Percentiles rank a stretch among this genome's conserved stretches.
phyloP scores from a whole-genome alignment of 2,113 vertebrate species.

The Cariama cristata region DNA sequence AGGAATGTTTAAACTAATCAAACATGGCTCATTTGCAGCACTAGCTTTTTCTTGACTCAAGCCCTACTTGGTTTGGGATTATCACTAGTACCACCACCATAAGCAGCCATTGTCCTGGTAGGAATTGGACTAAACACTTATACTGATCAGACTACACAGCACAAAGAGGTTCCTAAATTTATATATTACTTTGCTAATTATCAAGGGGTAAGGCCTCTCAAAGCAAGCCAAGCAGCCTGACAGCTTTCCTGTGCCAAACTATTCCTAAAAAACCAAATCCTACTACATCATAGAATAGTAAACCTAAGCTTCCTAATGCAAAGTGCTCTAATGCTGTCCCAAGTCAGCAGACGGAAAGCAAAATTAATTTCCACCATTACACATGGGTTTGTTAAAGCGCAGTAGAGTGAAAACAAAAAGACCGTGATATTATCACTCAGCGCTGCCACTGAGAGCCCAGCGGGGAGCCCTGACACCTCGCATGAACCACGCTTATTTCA shows the following conservation, averaged over 20 bases:
- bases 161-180: not conserved
- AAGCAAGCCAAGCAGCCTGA: not conserved
- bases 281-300: not conserved
- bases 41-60: not conserved
- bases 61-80: not conserved
- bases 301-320: not conserved
- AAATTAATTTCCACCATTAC: not conserved
- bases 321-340: slow-evolving; percentile 9
- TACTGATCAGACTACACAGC: not conserved
- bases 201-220: not conserved
- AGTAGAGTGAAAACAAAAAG: slow-evolving; percentile 42
- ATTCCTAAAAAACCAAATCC: not conserved
- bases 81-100: not conserved
- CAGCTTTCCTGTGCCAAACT: not conserved
- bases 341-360: not conserved
- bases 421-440: slow-evolving; percentile 15
- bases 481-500: not conserved
- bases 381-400: not conserved
- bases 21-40: not conserved
- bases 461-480: slow-evolving; percentile 12
- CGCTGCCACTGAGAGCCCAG: not conserved
- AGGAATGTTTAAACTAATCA: not conserved
- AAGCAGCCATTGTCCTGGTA: not conserved
- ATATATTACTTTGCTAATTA: not conserved
- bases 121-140: not conserved